Base-by-base conservation (phyloP, 1,140 invertebrate species). In the Psilanteris sp. region DNA sequence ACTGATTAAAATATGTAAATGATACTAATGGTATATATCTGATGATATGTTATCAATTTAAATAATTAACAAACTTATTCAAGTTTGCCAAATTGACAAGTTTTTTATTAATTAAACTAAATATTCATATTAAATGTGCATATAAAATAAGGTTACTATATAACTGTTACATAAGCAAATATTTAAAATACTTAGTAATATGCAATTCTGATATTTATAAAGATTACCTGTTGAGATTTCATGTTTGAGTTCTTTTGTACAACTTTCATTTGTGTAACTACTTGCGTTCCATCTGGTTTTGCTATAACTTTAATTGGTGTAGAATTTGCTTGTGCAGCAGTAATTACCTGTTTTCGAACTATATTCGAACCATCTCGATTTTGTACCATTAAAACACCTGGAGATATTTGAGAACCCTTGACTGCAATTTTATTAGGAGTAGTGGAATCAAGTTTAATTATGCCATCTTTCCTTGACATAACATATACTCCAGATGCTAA, bases 401-500 rank as follows among this genome's bases (percentile, higher is more conserved):
- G 77, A 0, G 79, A 66, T 0, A 79, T 52, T 0, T 83, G 78
- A 0, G 80, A 77, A 1, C 82, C 78, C 61, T 87, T 88, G 0
- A 85, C 74, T 0, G 77, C 88, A n/a, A 91, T 75, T 80, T 91
- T 91, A 6, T 90, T 90, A 10, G 84, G 82, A 2, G 84, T 83
- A 0, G 91, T 90, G 0, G 92, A 91, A 78, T 92, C 91, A 9
- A 92, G 85, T 79, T 92, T 92, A 81, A 92, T 91, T 27, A 92
- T 92, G 9, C 91, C 92, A 22, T 92, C 92, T 70, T 93, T 93
- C 79, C 92, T 92, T 1, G 93, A 93, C 92, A 94, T 93, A 11
- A 94, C 92, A 75, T 93, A 93, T 6, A 93, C 91, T 62, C 92
- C 92, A 70, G 89, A 85, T 66, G 89, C 90, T 15, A 94, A 87